Conservation (phyloP, 92 coral and sea anemone species). For the Umimayanthus chanpuru region DNA sequence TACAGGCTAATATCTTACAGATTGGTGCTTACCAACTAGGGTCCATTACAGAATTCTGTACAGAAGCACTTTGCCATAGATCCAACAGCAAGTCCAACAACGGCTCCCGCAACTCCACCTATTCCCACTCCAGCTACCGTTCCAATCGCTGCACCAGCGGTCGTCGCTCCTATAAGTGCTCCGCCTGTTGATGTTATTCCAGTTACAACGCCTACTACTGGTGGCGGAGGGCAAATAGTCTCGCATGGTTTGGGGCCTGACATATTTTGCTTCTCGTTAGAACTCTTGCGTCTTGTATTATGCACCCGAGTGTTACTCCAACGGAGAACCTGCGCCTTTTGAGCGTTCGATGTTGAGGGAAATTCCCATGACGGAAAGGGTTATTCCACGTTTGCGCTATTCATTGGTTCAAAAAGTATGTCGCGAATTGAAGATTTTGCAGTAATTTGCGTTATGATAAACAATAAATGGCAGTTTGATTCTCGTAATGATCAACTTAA, state of each 20-base stretch:
- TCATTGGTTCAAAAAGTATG: neutral
- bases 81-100: neutral
- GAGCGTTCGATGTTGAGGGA: neutral
- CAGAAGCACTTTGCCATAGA: neutral
- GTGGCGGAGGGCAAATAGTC: neutral
- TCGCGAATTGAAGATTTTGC: neutral
- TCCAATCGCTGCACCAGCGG: neutral
- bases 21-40: neutral
- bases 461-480: neutral
- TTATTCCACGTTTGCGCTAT: neutral
- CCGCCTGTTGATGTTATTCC: neutral
- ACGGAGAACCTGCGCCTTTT: too few relatives aligned
- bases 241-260: neutral
- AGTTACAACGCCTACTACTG: neutral
- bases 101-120: neutral
- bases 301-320: too few relatives aligned
- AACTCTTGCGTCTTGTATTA: neutral
- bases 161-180: neutral
- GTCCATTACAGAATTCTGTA: neutral
- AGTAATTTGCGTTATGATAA: too few relatives aligned
- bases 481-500: neutral
- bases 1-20: neutral
- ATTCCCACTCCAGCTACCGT: neutral
- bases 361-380: neutral
- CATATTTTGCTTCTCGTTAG: neutral